Base-by-base conservation (phyloP, 2,888 invertebrate species). In the Torymus aiolomorphi region DNA sequence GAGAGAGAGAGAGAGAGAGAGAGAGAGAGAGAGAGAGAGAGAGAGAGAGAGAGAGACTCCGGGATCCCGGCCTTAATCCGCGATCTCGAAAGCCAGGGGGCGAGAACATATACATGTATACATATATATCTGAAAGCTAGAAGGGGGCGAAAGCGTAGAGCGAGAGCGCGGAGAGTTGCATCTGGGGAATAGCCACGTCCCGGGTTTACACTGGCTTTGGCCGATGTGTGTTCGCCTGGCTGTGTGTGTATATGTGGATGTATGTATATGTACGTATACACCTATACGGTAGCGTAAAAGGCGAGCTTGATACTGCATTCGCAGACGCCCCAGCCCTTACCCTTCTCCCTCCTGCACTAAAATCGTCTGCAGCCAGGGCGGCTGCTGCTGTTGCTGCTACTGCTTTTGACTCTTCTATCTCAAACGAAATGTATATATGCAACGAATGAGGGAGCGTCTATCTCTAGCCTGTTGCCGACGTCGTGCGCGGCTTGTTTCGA, bases 161-260 rank as follows among this genome's bases (percentile, higher is more conserved):
- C 42, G 66, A 57, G 69, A 57, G 69, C 42, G 42, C 42, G 42
- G 42, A 24, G 31, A 24, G 69, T 57, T 81, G 78, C 76, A 76
- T 71, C 78, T 54, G 62, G 74, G 78, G 56, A 81, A 81, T 73
- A 65, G 78, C 76, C 75, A 65, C 71, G 71, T 66, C 11, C 56
- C 80, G 84, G 83, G 81, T 82, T 84, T 84, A 78, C 80, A 81
- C 80, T 75, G 82, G 81, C 82, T 83, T 84, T 79, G 72, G 66
- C 57, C 61, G 82, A 42, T 82, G 73, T 74, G 76, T 74, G 78
- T 80, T 61, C 16, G 13, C 11, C 42, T 42, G 42, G 49, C 16
- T 61, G 56, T 54, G 18, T 63, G 18, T 63, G 42, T 20, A 12
- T 16, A 24, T 73, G 16, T 71, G 12, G 49, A 1, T 65, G 1